Evolutionary conservation across 2,113 vertebrate genomes (phyloP).

Genomic region (Perca fluviatilis): DNA sequence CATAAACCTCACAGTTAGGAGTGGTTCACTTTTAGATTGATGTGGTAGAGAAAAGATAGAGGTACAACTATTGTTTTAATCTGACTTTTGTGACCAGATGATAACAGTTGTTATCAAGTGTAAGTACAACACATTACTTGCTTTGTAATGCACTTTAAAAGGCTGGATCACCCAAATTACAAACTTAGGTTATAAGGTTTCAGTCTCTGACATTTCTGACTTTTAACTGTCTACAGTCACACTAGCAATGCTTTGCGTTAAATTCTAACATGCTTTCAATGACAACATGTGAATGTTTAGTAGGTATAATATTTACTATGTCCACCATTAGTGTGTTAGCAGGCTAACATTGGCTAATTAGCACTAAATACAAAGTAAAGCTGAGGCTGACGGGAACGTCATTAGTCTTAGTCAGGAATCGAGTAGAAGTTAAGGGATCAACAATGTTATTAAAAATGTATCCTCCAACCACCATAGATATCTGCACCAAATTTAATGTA

Average conservation of each 20-base stretch:
- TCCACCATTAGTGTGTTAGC: neutral
- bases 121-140: neutral
- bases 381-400: no score
- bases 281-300: neutral
- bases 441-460: neutral
- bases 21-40: neutral
- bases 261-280: neutral
- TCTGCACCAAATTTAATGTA: neutral
- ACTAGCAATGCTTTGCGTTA: neutral
- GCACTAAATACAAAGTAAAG: neutral
- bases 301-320: neutral
- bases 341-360: neutral
- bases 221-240: neutral
- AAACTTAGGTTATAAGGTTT: neutral
- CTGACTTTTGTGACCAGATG: neutral
- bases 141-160: neutral
- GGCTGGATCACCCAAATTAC: neutral
- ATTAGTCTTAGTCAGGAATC: neutral
- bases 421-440: neutral
- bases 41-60: neutral
- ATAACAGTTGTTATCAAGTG: neutral
- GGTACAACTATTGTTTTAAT: neutral
- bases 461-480: neutral
- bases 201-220: neutral
- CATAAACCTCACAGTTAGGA: no score